These are phyloP conservation scores for Schizopygopsis malacanthus DNA, from an alignment of 2,797 vertebrate species.

Conservation along the genomic window DNA sequence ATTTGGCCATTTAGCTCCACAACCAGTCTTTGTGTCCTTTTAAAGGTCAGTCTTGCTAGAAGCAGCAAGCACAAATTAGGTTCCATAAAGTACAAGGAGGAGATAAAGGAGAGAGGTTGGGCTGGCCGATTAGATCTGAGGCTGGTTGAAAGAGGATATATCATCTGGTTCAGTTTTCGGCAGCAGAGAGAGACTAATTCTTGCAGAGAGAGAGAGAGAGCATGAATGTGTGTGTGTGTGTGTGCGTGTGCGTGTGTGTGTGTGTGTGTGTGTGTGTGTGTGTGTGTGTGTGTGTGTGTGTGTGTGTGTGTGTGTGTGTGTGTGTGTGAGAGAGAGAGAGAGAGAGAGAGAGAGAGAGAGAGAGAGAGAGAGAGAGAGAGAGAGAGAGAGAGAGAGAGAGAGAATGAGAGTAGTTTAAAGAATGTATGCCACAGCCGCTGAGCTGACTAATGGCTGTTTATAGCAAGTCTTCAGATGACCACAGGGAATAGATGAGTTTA, in stretches of 20 bases:
- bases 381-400: not conserved
- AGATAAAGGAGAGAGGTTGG: conserved; percentile 29
- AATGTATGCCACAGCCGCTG: conserved; percentile 7
- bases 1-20: conserved; percentile 6
- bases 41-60: conserved; percentile 11
- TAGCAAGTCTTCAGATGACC: conserved; percentile 17
- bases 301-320: conserved; percentile 26
- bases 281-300: conserved; percentile 21
- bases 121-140: conserved; percentile 36
- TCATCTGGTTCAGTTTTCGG: conserved; percentile 38
- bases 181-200: conserved; percentile 34
- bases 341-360: no score
- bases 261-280: conserved; percentile 12
- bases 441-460: conserved; percentile 41
- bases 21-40: conserved; percentile 17
- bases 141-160: conserved; percentile 39
- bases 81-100: conserved; percentile 29
- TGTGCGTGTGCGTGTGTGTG: conserved; percentile 22
- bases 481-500: conserved; percentile 36
- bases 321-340: not conserved
- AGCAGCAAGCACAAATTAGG: conserved; percentile 33
- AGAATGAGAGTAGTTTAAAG: not conserved
- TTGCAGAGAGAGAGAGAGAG: conserved; percentile 5
- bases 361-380: not conserved
- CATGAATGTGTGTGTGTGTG: conserved; percentile 5